Percentiles rank a stretch among this genome's conserved stretches.
These are phyloP conservation scores for Riparia riparia DNA, from an alignment of 2,113 vertebrate genomes.

Conservation along the genomic window DNA sequence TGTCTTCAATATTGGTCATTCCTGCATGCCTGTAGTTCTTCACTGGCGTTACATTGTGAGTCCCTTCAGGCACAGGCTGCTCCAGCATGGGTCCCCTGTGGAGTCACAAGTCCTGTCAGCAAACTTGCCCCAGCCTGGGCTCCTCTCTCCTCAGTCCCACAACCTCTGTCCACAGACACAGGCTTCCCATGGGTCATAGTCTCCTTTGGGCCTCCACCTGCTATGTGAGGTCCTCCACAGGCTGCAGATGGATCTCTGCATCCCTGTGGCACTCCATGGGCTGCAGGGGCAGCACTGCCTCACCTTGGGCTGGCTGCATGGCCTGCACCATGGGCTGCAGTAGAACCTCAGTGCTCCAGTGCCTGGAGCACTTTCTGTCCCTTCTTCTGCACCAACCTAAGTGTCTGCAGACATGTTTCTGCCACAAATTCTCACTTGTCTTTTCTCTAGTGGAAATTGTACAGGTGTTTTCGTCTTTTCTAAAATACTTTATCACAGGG, in stretches of 20 bases:
- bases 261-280: neutral
- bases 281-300: neutral
- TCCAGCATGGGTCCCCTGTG: accelerated
- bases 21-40: neutral
- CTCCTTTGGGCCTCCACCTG: neutral
- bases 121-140: accelerated
- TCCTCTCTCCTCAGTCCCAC: neutral
- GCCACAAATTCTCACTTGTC: neutral
- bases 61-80: neutral
- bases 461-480: neutral
- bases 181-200: neutral
- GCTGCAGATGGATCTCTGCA: neutral
- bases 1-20: accelerated
- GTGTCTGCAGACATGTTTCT: neutral
- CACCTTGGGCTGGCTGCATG: neutral
- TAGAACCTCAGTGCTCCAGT: accelerated
- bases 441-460: neutral
- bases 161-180: neutral
- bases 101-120: neutral
- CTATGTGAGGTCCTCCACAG: accelerated
- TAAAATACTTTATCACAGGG: neutral
- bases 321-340: accelerated
- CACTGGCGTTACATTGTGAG: neutral
- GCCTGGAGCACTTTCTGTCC: neutral
- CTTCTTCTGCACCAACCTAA: neutral